Percentiles rank a stretch among this genome's conserved stretches.
These are phyloP conservation scores for Tigriopus japonicus DNA, from an alignment of 1,140 invertebrate genomes.

Conservation along the genomic window DNA sequence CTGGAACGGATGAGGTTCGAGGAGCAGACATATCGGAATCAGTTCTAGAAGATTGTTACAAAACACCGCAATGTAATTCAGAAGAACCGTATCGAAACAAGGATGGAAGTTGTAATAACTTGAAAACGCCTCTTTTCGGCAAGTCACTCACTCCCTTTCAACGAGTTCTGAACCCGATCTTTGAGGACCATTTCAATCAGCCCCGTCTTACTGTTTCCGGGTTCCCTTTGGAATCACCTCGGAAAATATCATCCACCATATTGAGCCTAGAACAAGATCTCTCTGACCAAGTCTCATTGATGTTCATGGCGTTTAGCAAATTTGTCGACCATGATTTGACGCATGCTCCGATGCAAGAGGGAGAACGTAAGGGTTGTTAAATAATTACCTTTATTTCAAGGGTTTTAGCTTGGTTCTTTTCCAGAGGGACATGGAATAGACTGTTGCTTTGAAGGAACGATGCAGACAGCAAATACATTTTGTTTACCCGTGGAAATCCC, in stretches of 20 bases:
- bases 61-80: background rate
- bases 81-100: conserved; percentile 39
- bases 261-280: conserved; percentile 41
- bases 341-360: conserved; percentile 40
- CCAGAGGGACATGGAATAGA: background rate
- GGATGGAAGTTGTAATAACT: conserved; percentile 69
- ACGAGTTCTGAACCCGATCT: conserved; percentile 43
- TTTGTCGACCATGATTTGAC: conserved; percentile 76
- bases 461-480: background rate
- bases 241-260: conserved; percentile 43
- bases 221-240: conserved; percentile 14
- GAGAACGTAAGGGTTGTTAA: background rate
- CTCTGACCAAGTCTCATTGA: conserved; percentile 47
- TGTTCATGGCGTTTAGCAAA: conserved; percentile 66
- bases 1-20: too few relatives aligned
- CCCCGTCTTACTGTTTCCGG: conserved; percentile 30
- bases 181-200: conserved; percentile 23
- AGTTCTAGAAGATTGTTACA: too few relatives aligned
- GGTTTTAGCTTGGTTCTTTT: too few relatives aligned
- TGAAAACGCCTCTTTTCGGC: conserved; percentile 46
- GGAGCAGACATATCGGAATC: too few relatives aligned
- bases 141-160: conserved; percentile 54
- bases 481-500: background rate
- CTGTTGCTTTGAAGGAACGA: background rate
- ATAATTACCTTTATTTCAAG: too few relatives aligned